These are phyloP conservation scores for Taphrorychus bicolor DNA, from an alignment of 2,888 invertebrate genomes.

Conservation along the genomic window DNA sequence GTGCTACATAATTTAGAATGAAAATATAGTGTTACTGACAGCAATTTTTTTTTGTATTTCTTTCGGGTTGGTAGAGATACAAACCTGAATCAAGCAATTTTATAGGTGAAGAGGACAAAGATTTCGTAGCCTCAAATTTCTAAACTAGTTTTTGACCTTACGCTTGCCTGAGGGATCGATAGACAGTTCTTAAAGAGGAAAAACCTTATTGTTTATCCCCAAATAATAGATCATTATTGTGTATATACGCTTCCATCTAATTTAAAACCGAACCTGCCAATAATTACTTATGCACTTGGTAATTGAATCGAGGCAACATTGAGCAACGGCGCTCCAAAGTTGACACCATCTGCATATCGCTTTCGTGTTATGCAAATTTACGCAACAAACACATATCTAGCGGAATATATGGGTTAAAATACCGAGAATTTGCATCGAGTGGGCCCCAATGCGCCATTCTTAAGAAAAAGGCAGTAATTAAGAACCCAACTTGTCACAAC, in stretches of 20 bases:
- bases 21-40: no score
- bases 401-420: neutral
- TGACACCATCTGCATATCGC: neutral
- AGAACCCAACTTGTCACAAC: constrained; percentile 3
- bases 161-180: no score
- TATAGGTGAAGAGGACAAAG: no score
- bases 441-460: neutral
- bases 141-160: no score
- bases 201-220: no score
- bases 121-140: no score
- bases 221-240: no score
- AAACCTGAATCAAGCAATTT: no score
- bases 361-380: neutral
- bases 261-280: neutral
- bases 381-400: neutral
- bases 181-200: no score
- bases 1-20: no score
- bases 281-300: neutral
- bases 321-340: neutral
- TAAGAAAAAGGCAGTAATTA: constrained; percentile 13
- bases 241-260: neutral
- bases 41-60: no score
- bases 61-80: no score
- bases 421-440: neutral
- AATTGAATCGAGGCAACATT: neutral